phyloP scores from a whole-genome alignment of 2,113 vertebrate genomes.

The Neopipo cinnamomea region DNA sequence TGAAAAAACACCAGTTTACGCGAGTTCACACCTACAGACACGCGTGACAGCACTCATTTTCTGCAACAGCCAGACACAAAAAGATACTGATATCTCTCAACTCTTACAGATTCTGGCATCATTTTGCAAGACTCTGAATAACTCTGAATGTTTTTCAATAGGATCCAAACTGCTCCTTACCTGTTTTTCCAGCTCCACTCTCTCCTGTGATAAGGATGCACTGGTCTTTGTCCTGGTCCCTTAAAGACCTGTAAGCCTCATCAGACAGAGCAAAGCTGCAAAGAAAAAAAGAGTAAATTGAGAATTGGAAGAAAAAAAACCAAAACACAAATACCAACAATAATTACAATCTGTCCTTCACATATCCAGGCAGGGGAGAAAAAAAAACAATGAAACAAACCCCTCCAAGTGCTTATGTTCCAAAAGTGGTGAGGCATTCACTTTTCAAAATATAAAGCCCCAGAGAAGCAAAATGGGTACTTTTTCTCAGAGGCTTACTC shows the following conservation, averaged over 20 bases:
- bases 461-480: not conserved
- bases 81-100: not conserved
- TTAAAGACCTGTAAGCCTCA: constrained; percentile 95
- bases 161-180: constrained; percentile 65
- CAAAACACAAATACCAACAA: not conserved
- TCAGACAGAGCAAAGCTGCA: constrained; percentile 95
- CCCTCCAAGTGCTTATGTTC: not conserved
- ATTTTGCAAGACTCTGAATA: not conserved
- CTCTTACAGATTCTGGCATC: not conserved
- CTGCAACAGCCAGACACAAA: not conserved
- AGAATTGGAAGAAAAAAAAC: not conserved
- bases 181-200: constrained; percentile 97
- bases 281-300: not conserved
- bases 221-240: constrained; percentile 98
- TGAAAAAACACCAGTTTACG: not conserved
- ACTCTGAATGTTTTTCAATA: not conserved
- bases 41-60: not conserved
- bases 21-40: not conserved
- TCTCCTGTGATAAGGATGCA: constrained; percentile 98
- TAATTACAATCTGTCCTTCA: not conserved
- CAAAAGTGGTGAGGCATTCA: not conserved
- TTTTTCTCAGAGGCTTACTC: not conserved
- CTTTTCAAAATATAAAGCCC: not conserved
- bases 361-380: not conserved
- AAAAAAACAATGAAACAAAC: not conserved